Evolutionary conservation across 2,888 invertebrate genomes (phyloP).

Genomic region (Heliconius hortense): DNA sequence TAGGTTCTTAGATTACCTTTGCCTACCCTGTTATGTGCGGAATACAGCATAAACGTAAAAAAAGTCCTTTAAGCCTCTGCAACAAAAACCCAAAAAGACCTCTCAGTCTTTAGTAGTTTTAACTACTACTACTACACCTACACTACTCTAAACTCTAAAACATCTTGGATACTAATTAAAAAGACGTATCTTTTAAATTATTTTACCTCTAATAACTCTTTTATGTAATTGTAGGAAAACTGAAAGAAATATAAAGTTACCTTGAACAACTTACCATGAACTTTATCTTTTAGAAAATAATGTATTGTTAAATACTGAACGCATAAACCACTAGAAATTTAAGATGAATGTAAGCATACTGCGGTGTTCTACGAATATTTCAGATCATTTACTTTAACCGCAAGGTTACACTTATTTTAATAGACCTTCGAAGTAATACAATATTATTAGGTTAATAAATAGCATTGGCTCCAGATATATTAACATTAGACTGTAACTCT

Average conservation of each 20-base stretch:
- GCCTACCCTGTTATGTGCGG: too few relatives aligned
- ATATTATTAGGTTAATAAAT: conserved; percentile 16
- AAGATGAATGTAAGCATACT: conserved; percentile 5
- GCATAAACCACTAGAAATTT: conserved; percentile 13
- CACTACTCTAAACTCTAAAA: too few relatives aligned
- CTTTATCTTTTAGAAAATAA: background rate
- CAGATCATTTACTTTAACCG: conserved; percentile 24
- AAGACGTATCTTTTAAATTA: too few relatives aligned
- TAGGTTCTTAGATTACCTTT: too few relatives aligned
- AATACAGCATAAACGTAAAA: too few relatives aligned
- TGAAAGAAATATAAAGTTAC: background rate
- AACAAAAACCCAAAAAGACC: too few relatives aligned
- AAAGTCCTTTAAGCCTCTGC: too few relatives aligned
- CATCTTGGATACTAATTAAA: too few relatives aligned
- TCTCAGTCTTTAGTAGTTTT: too few relatives aligned
- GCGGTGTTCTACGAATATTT: background rate
- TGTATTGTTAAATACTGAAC: background rate
- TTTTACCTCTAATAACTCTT: too few relatives aligned
- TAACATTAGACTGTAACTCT: background rate
- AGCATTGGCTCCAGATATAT: background rate
- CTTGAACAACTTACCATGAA: background rate
- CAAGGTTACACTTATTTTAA: conserved; percentile 10
- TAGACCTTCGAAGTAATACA: background rate
- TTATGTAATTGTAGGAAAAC: too few relatives aligned
- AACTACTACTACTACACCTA: too few relatives aligned